Conservation (phyloP, 2,113 vertebrate species). For the Dermatemys mawii region DNA sequence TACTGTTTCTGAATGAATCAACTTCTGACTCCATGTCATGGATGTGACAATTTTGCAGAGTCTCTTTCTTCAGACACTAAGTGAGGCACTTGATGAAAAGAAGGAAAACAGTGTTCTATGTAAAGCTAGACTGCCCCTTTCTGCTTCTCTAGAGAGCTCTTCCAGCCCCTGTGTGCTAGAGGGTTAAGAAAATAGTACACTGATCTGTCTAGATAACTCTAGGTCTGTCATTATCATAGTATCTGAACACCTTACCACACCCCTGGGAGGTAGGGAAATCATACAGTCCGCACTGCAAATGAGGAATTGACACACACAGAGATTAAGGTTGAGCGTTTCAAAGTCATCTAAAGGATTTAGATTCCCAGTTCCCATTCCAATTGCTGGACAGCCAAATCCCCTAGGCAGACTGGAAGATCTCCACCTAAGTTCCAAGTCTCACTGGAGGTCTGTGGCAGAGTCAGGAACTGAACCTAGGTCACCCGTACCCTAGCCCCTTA, state of each 20-base stretch:
- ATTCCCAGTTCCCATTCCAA: no score
- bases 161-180: neutral
- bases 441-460: no score
- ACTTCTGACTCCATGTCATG: slow-evolving; percentile 62
- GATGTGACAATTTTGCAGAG: neutral
- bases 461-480: no score
- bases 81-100: slow-evolving; percentile 28
- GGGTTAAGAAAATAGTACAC: neutral
- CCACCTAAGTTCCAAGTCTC: no score
- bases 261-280: neutral
- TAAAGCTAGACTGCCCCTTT: slow-evolving; percentile 29
- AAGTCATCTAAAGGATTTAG: no score
- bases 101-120: slow-evolving; percentile 25
- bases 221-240: neutral
- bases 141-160: neutral
- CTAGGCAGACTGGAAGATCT: no score
- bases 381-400: no score
- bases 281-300: neutral
- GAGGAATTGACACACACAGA: neutral
- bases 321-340: no score
- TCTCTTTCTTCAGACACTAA: slow-evolving; percentile 9
- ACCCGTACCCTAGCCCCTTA: no score
- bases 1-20: slow-evolving; percentile 59
- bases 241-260: neutral
- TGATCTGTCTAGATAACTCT: neutral